These are phyloP conservation scores for Azorinus chamasolen DNA, from an alignment of 2,888 invertebrate species.

Conservation along the genomic window DNA sequence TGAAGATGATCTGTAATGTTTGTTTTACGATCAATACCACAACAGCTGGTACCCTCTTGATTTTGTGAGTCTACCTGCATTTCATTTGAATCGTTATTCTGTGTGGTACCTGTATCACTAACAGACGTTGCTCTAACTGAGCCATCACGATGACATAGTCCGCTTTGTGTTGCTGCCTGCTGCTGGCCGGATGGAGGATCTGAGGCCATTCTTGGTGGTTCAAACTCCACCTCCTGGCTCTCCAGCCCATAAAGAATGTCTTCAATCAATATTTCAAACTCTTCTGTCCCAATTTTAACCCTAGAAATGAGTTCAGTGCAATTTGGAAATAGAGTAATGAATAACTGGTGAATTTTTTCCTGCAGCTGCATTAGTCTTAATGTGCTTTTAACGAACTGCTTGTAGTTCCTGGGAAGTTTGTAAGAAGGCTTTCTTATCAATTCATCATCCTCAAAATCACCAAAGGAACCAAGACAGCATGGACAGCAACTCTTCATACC, in stretches of 20 bases:
- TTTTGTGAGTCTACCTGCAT: too few species aligned
- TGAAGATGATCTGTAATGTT: too few species aligned
- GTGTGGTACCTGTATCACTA: too few species aligned
- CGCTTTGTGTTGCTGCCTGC: too few species aligned
- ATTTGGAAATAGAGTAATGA: constrained; percentile 64
- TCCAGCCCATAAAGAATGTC: constrained; percentile 52
- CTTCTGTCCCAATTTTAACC: constrained; percentile 55
- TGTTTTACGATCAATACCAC: too few species aligned
- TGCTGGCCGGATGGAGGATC: too few species aligned
- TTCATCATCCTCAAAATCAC: neutral
- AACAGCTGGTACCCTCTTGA: too few species aligned
- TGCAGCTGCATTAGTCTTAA: constrained; percentile 49
- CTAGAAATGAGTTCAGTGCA: constrained; percentile 55
- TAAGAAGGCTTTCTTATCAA: constrained; percentile 16
- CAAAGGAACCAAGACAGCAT: constrained; percentile 49
- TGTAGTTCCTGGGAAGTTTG: constrained; percentile 52
- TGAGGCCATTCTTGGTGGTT: neutral
- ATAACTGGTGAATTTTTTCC: constrained; percentile 62
- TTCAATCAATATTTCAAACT: constrained; percentile 62
- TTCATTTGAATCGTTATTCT: too few species aligned
- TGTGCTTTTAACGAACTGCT: constrained; percentile 56
- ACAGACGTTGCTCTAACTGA: too few species aligned
- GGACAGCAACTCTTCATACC: constrained; percentile 55
- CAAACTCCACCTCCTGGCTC: constrained; percentile 13
- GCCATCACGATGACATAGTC: too few species aligned